Evolutionary conservation across 30 jellyfish, hydroid and myxozoan genomes (phyloP), one percentile per base, ranked within the genome.

Genomic region (Turritopsis rubra): DNA sequence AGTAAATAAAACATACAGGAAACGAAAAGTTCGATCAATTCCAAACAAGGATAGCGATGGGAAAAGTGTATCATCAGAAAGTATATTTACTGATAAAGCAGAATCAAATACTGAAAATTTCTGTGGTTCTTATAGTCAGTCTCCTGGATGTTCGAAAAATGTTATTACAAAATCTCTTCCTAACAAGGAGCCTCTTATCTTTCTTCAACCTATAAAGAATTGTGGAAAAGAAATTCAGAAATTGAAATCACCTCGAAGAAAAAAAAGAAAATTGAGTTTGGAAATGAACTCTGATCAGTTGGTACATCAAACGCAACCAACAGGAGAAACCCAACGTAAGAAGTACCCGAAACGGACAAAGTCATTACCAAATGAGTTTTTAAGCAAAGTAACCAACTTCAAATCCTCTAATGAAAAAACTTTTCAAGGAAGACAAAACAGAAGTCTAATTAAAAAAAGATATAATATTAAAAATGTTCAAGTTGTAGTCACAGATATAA

Each of bases 1-100:
- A 21, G 66, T 20, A 29, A 24, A 31, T 54, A 75, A 27, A 84
- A 81, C 54, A 65, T 52, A 19, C 21, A 52, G 41, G 22, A 83
- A 21, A 60, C 28, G 60, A 87, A 75, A 52, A 23, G 31, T 23
- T 28, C 85, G 24, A 74, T 66, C 41, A 85, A 66, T 25, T 84
- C 92, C 29, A 23, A 66, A 66, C 60, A 84, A 22, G 24, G 73
- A 81, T 19, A 72, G 70, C 7, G 68, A 81, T 20, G 21, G 16
- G 75, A 71, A 73, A n/a, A 30, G 74, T 60, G 81, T 3, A 1
- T 23, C 28, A 28, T 23, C 60, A 24, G 18, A 24, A 1, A 21
- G 82, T 19, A 28, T 73, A 75, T 19, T 41, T 29, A 31, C 41
- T 16, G 29, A 52, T 19, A 29, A 54, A 29, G 65, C 41, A 24